Percentiles rank a stretch among this genome's conserved stretches.
Conservation (phyloP, 2,113 vertebrate species). For the Rutilus rutilus region DNA sequence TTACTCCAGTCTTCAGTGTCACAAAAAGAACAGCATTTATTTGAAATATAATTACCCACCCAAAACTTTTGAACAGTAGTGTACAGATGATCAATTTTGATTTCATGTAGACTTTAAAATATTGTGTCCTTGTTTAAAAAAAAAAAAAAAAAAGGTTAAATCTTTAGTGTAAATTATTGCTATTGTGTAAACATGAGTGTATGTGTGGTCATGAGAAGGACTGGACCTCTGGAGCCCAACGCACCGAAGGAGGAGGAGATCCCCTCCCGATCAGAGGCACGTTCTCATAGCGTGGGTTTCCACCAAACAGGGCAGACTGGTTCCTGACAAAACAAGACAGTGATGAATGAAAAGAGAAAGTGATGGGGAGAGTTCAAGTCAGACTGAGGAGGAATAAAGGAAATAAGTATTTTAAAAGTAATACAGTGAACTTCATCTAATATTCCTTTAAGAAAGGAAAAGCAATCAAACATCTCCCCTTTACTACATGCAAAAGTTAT, state of each 20-base stretch:
- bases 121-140: not conserved
- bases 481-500: not conserved
- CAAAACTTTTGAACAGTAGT: not conserved
- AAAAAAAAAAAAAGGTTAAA: too few relatives aligned
- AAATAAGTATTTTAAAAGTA: not conserved
- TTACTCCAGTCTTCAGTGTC: too few relatives aligned
- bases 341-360: not conserved
- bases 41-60: not conserved
- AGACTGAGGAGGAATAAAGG: not conserved
- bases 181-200: slow-evolving; percentile 14
- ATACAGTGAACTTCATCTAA: slow-evolving; percentile 10
- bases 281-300: slow-evolving; percentile 93
- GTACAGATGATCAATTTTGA: not conserved
- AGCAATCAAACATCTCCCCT: not conserved
- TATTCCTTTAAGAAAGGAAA: not conserved
- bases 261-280: slow-evolving; percentile 94
- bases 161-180: not conserved
- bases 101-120: not conserved
- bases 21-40: not conserved
- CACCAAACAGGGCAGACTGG: slow-evolving; percentile 88
- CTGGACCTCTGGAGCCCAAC: slow-evolving; percentile 67
- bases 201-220: slow-evolving; percentile 61
- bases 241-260: slow-evolving; percentile 95
- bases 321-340: slow-evolving; percentile 77
- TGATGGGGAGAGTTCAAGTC: not conserved